A percentile compares a stretch with the other conserved stretches of the same genome.
Conservation (phyloP, 2,113 vertebrate species). For the Diphyllodes magnificus region DNA sequence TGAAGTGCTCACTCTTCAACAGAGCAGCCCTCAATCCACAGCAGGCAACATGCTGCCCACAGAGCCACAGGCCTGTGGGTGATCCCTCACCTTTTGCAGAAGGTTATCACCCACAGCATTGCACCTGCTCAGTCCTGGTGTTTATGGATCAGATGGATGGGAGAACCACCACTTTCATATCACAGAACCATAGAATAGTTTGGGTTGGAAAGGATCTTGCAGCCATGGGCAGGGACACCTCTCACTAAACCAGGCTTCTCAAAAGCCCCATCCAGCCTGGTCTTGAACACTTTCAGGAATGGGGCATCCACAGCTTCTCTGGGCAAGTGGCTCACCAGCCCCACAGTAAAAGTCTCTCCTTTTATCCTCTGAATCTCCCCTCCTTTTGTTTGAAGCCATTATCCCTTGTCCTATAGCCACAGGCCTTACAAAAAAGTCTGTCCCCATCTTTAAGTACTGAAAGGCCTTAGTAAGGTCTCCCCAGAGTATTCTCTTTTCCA, state of each 20-base stretch:
- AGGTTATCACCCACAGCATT: rapidly evolving
- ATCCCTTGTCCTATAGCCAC: not conserved
- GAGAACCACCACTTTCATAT: not conserved
- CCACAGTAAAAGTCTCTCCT: not conserved
- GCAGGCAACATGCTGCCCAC: not conserved
- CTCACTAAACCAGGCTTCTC: not conserved
- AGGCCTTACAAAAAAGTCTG: not conserved
- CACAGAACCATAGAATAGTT: rapidly evolving
- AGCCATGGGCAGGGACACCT: not conserved
- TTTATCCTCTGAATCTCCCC: not conserved
- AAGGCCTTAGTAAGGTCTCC: not conserved
- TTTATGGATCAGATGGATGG: not conserved
- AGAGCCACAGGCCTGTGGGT: not conserved
- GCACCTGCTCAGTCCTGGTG: not conserved
- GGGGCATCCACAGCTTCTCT: not conserved
- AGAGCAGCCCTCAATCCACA: not conserved
- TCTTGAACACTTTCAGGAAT: not conserved
- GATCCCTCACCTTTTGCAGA: not conserved
- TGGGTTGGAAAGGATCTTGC: not conserved
- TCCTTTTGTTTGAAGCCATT: not conserved
- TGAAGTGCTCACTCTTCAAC: not conserved
- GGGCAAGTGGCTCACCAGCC: not conserved
- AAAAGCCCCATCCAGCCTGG: not conserved
- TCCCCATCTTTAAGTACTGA: not conserved
- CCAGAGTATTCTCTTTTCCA: not conserved